A percentile compares a stretch with the other conserved stretches of the same genome.
These are phyloP conservation scores for Motacilla alba DNA, from an alignment of 2,113 vertebrate species.

Conservation along the genomic window DNA sequence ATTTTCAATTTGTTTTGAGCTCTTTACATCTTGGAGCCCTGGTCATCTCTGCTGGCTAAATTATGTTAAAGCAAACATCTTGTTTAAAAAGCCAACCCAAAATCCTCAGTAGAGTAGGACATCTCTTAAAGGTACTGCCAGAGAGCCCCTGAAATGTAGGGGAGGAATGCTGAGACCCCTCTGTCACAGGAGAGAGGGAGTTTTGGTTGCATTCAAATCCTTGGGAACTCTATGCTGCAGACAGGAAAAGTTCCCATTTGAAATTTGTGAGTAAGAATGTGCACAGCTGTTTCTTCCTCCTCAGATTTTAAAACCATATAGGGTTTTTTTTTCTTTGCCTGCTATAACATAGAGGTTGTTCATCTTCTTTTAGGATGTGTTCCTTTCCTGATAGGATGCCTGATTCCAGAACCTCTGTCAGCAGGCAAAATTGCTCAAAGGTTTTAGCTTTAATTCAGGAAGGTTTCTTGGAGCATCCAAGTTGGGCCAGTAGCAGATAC, in stretches of 20 bases:
- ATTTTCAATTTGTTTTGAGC: neutral
- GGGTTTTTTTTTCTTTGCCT: neutral
- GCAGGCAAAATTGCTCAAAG: neutral
- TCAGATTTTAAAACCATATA: neutral
- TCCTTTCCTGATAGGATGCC: neutral
- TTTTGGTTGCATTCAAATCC: neutral
- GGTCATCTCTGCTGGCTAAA: neutral
- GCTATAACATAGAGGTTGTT: neutral
- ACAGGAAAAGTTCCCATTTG: too few relatives aligned
- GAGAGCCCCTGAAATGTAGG: neutral
- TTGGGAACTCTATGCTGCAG: rapidly evolving
- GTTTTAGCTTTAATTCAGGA: neutral
- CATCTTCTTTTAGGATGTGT: neutral
- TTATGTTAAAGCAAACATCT: neutral
- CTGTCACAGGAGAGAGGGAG: neutral
- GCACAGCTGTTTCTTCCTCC: neutral
- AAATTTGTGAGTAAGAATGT: rapidly evolving
- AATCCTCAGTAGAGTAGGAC: neutral
- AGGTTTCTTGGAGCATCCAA: neutral
- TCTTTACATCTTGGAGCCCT: neutral
- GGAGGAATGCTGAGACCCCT: neutral
- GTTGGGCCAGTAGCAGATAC: neutral
- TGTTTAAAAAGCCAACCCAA: neutral
- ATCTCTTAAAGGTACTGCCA: rapidly evolving
- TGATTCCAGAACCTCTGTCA: neutral